Base-by-base conservation (phyloP, 1,140 invertebrate genomes). In the Drosophila orena region DNA sequence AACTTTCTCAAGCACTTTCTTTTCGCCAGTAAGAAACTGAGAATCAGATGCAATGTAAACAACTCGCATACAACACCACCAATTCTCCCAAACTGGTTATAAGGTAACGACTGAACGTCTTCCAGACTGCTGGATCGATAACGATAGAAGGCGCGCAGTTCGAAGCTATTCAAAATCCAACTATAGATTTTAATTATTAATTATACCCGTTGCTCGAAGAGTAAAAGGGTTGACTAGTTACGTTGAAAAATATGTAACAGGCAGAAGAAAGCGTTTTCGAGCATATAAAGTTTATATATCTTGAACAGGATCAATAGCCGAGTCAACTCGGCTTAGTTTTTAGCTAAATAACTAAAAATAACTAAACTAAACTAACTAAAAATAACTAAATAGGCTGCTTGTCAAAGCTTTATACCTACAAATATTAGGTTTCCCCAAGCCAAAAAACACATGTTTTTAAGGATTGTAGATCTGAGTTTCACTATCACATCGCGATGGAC, bases 1-100 rank as follows among this genome's bases (percentile, higher is more conserved):
- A 49, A 53, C 54, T 77, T 77, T 68, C 50, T 49, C 76, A 22
- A 42, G 72, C 61, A 77, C 72, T 77, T 77, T 76, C 73, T 77
- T 68, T 77, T 77, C 37, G 47, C 43, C 35, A 57, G 54, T 35
- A 54, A 71, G 46, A 34, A 37, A 57, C 53, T 47, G 55, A 70
- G 50, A 70, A 70, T 70, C 54, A 68, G 54, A 42, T 59, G 53
- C 46, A 76, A 68, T 49, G 73, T 76, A 76, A 76, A 69, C 72
- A 73, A 75, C 70, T 30, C 43, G 54, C 30, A 76, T 11, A 47
- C 47, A 54, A 15, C 12, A 6, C 8, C 17, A 24, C 7, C 12
- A 54, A 62, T 30, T 74, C 57, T 20, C 71, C 30, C 12, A 54
- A 20, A 4, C 3, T 6, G 27, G 22, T 20, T 17, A 30, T 73